Percentiles rank a stretch among this genome's conserved stretches.
Evolutionary conservation across 2,113 vertebrate genomes (phyloP).

Genomic region (Sylvilagus bachmani): DNA sequence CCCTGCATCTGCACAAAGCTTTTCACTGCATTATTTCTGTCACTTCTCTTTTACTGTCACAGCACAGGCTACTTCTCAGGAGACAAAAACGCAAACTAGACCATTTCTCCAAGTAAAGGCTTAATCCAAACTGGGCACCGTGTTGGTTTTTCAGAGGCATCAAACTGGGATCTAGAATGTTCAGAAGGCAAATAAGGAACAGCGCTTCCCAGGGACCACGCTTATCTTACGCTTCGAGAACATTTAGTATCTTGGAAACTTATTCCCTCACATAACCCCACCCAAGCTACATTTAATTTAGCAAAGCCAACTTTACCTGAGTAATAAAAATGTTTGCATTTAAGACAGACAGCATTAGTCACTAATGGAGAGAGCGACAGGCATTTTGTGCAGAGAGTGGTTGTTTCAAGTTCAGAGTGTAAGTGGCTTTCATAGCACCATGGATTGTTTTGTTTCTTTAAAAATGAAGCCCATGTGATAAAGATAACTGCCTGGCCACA

Average conservation of each 20-base stretch:
- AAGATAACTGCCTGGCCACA: slow-evolving; percentile 50
- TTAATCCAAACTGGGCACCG: not conserved
- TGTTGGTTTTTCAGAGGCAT: not conserved
- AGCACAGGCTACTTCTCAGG: not conserved
- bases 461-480: slow-evolving; percentile 57
- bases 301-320: slow-evolving; percentile 43
- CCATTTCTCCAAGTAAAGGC: not conserved
- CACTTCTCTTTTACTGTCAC: not conserved
- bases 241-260: not conserved
- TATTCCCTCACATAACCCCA: slow-evolving; percentile 59
- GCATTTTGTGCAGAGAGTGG: slow-evolving; percentile 47
- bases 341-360: slow-evolving; percentile 31
- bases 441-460: slow-evolving; percentile 61
- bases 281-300: slow-evolving; percentile 64
- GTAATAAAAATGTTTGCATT: slow-evolving; percentile 70
- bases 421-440: slow-evolving; percentile 60
- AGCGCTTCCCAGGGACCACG: not conserved
- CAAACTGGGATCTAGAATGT: not conserved
- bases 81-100: not conserved
- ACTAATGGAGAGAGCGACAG: slow-evolving; percentile 15
- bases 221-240: not conserved
- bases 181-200: not conserved
- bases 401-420: slow-evolving; percentile 41
- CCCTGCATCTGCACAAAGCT: too few species aligned
- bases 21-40: not conserved